Evolutionary conservation across 2,113 vertebrate species (phyloP).

Genomic region (Rhinolophus sinicus): DNA sequence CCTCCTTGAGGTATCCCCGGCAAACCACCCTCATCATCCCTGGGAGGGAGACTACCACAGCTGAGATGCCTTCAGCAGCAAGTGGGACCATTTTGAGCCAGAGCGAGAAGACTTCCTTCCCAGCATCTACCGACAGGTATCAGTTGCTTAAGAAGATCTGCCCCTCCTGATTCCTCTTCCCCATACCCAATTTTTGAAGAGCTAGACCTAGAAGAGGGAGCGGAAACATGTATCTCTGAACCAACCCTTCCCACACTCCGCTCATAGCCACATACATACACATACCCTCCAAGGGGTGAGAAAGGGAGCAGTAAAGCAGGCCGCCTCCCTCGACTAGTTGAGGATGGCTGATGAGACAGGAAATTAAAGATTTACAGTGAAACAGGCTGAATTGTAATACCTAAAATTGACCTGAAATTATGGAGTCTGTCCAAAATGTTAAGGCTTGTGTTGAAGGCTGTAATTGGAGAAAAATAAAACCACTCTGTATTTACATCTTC

Average conservation of each 20-base stretch:
- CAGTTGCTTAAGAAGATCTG: not conserved
- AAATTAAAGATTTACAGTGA: not conserved
- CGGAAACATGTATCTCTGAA: not conserved
- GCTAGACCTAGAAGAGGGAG: not conserved
- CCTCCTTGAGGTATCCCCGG: not conserved
- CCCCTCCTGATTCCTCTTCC: not conserved
- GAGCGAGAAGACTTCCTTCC: not conserved
- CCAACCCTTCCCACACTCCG: not conserved
- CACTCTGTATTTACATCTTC: not conserved
- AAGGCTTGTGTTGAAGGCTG: not conserved
- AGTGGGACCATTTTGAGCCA: not conserved
- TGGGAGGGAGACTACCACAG: not conserved
- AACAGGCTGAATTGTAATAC: not conserved
- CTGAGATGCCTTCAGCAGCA: not conserved
- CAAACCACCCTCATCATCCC: not conserved
- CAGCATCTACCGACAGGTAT: not conserved
- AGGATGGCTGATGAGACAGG: not conserved
- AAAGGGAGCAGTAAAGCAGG: not conserved
- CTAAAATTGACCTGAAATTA: not conserved
- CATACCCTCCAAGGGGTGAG: too few relatives aligned
- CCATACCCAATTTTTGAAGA: not conserved
- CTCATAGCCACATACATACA: not conserved
- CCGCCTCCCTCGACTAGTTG: not conserved
- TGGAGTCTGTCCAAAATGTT: not conserved
- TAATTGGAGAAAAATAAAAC: slow-evolving; percentile 26